phyloP scores from a whole-genome alignment of 2,113 vertebrate species.

The Amia ocellicauda region DNA sequence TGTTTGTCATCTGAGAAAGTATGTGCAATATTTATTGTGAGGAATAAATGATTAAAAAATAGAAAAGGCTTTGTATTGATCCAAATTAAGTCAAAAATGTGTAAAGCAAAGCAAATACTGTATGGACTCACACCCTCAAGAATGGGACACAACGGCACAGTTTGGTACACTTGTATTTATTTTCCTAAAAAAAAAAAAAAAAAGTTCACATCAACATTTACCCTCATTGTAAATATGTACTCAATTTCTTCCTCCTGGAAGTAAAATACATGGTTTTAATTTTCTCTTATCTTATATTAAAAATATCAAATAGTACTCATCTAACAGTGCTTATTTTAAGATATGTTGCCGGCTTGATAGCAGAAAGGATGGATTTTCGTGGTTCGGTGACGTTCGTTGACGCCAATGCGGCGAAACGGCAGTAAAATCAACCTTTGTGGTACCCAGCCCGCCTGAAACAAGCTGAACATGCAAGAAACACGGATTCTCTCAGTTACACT shows the following conservation, averaged over 20 bases:
- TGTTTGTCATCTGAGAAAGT: too few species aligned
- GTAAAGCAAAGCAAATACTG: neutral
- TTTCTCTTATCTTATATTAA: slow-evolving; percentile 70
- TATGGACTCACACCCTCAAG: neutral
- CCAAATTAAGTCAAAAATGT: neutral
- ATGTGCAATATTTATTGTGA: slow-evolving; percentile 13
- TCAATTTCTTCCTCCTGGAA: slow-evolving; percentile 63
- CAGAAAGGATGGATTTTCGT: slow-evolving; percentile 53
- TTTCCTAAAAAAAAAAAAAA: slow-evolving; percentile 58
- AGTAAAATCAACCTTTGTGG: slow-evolving; percentile 43
- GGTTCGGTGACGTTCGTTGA: slow-evolving; percentile 29
- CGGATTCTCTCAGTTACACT: slow-evolving; percentile 51
- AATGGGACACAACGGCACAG: slow-evolving; percentile 24
- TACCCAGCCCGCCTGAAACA: slow-evolving; percentile 51
- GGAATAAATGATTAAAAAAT: neutral
- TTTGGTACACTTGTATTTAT: slow-evolving; percentile 63
- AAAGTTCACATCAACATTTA: slow-evolving; percentile 69
- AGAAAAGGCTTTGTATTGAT: neutral
- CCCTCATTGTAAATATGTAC: slow-evolving; percentile 57
- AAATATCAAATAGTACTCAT: slow-evolving; percentile 71
- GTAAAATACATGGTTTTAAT: slow-evolving; percentile 64
- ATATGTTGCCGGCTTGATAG: slow-evolving; percentile 60
- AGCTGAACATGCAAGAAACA: slow-evolving; percentile 69
- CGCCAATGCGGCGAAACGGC: slow-evolving; percentile 25
- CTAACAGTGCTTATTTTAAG: slow-evolving; percentile 64